Conservation (phyloP, 2,888 invertebrate genomes). For the Steinernema carpocapsae region DNA sequence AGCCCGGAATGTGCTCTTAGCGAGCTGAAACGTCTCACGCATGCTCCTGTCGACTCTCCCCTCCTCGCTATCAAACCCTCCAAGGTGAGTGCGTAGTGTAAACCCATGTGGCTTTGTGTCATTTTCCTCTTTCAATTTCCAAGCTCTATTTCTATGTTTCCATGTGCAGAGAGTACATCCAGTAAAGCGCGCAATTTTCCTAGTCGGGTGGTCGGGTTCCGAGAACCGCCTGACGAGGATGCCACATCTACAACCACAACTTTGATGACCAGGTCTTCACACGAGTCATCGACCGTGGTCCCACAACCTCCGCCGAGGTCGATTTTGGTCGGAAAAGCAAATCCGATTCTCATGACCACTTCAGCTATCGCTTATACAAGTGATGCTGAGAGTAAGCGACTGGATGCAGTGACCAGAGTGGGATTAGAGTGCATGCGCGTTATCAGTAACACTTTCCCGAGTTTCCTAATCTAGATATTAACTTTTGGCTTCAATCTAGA, state of each 20-base stretch:
- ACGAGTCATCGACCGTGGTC: conserved; percentile 15
- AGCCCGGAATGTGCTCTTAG: conserved; percentile 44
- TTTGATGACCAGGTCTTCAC: conserved; percentile 38
- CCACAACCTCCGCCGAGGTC: conserved; percentile 23
- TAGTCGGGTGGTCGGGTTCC: conserved; percentile 21
- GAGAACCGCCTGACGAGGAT: conserved; percentile 21
- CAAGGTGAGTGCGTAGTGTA: conserved; percentile 39
- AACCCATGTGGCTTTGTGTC: conserved; percentile 10
- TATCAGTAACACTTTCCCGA: conserved; percentile 22
- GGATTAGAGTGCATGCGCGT: conserved; percentile 26
- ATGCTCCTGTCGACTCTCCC: conserved; percentile 58
- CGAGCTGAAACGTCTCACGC: conserved; percentile 51
- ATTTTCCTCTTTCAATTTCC: conserved; percentile 37
- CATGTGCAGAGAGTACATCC: conserved; percentile 1
- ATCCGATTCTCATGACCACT: conserved; percentile 17
- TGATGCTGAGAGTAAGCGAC: conserved; percentile 38
- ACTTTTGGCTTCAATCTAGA: neutral
- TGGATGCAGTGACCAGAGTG: conserved; percentile 23
- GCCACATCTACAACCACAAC: conserved; percentile 26
- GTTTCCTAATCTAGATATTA: neutral
- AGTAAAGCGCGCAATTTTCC: conserved; percentile 21
- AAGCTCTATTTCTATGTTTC: conserved; percentile 1
- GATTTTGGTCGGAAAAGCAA: conserved; percentile 29
- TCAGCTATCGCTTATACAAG: conserved; percentile 41
- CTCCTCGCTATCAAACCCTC: conserved; percentile 62